Conservation (phyloP, 2,888 invertebrate species). For the Orchesellides sinensis region DNA sequence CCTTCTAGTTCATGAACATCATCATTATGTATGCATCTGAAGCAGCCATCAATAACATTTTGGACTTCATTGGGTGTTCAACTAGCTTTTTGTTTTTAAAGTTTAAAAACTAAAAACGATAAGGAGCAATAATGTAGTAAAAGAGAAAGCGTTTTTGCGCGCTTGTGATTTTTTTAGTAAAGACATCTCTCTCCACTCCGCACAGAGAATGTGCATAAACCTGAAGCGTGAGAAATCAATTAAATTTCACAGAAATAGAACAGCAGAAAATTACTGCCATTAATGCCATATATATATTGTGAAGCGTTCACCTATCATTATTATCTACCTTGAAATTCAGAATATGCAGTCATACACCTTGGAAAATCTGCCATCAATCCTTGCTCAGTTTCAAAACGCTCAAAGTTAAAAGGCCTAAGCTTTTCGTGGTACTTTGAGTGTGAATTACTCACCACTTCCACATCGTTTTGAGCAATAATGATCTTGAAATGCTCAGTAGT, state of each 20-base stretch:
- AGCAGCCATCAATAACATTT: slow-evolving; percentile 41
- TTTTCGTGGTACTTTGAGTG: no score
- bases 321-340: slow-evolving; percentile 34
- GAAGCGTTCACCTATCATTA: slow-evolving; percentile 33
- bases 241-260: slow-evolving; percentile 68
- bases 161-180: slow-evolving; percentile 39
- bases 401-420: no score
- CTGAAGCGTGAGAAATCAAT: slow-evolving; percentile 68
- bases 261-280: slow-evolving; percentile 62
- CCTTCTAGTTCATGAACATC: slow-evolving; percentile 11
- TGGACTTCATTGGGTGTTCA: slow-evolving; percentile 55
- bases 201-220: slow-evolving; percentile 36
- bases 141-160: slow-evolving; percentile 61
- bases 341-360: background rate
- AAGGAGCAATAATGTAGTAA: slow-evolving; percentile 15
- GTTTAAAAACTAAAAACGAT: slow-evolving; percentile 4
- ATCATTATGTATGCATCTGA: background rate
- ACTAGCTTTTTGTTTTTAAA: slow-evolving; percentile 27
- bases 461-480: no score
- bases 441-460: no score
- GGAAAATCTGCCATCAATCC: no score
- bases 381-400: no score
- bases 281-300: slow-evolving; percentile 53
- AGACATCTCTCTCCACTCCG: slow-evolving; percentile 4
- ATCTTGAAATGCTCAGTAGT: no score